These are phyloP conservation scores for Drosophila leontia DNA, from an alignment of 1,140 invertebrate genomes.

Conservation along the genomic window DNA sequence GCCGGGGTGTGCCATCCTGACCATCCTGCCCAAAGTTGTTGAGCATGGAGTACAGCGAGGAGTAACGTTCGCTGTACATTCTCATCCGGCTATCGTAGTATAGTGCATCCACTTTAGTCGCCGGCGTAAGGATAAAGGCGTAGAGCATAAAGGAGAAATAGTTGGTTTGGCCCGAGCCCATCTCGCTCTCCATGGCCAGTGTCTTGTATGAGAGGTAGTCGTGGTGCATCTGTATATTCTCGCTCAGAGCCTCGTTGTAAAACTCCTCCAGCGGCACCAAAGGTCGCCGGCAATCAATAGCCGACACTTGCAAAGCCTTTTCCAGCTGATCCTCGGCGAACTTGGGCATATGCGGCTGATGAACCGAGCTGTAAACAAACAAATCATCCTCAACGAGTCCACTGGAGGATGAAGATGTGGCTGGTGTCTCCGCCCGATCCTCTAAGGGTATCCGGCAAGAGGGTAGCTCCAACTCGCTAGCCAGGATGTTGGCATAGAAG, in stretches of 20 bases:
- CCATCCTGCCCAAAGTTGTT: slow-evolving; percentile 74
- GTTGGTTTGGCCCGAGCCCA: slow-evolving; percentile 59
- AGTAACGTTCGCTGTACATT: slow-evolving; percentile 95
- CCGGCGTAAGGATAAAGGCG: slow-evolving; percentile 96
- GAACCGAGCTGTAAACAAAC: slow-evolving; percentile 63
- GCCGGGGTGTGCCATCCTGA: slow-evolving; percentile 89
- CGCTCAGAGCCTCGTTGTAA: slow-evolving; percentile 96
- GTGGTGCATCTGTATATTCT: slow-evolving; percentile 96
- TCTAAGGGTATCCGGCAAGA: slow-evolving; percentile 47
- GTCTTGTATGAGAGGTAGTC: slow-evolving; percentile 96
- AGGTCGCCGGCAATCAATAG: slow-evolving; percentile 93
- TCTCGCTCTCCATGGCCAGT: slow-evolving; percentile 73
- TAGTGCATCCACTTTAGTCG: slow-evolving; percentile 94
- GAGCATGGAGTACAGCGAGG: slow-evolving; percentile 90
- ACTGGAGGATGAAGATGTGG: slow-evolving; percentile 42
- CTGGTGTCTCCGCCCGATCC: slow-evolving; percentile 23
- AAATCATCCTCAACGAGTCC: slow-evolving; percentile 63
- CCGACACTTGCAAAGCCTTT: slow-evolving; percentile 89
- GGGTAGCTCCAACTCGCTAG: slow-evolving; percentile 90
- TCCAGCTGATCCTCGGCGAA: slow-evolving; percentile 87
- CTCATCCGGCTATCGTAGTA: slow-evolving; percentile 97
- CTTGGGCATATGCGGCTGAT: slow-evolving; percentile 84
- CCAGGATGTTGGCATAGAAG: slow-evolving; percentile 95
- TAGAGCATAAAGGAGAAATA: slow-evolving; percentile 97
- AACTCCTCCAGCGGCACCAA: slow-evolving; percentile 94